Conservation (phyloP, 1,140 invertebrate genomes). For the Camponotus pennsylvanicus region DNA sequence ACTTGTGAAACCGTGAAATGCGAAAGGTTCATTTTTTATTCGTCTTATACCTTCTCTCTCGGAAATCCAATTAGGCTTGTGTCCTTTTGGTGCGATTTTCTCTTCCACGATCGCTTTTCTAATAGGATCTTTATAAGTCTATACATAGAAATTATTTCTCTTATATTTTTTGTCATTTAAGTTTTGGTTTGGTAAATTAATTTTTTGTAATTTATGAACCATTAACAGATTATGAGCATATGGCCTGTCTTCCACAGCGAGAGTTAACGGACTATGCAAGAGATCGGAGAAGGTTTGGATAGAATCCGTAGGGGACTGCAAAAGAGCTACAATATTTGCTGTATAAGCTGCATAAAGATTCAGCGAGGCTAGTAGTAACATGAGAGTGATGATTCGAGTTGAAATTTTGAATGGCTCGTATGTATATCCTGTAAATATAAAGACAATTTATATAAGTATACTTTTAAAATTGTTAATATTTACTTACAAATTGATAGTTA, state of each 20-base stretch:
- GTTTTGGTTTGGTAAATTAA: background rate
- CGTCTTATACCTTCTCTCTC: constrained; percentile 88
- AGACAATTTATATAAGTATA: background rate
- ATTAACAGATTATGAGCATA: constrained; percentile 89
- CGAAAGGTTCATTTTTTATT: constrained; percentile 88
- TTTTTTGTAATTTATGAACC: constrained; percentile 79
- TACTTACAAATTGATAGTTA: background rate
- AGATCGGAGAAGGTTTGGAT: constrained; percentile 88
- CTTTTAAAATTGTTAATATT: background rate
- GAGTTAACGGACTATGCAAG: constrained; percentile 87
- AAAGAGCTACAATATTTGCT: constrained; percentile 89
- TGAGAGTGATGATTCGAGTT: constrained; percentile 76
- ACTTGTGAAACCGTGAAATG: constrained; percentile 88
- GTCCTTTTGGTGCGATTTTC: constrained; percentile 87
- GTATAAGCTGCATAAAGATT: constrained; percentile 88
- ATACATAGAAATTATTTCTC: background rate
- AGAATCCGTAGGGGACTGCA: constrained; percentile 88
- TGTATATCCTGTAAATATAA: constrained; percentile 70
- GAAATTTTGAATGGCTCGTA: constrained; percentile 77
- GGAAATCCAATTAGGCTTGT: constrained; percentile 85
- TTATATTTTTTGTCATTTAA: too few species aligned
- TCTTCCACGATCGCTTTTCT: constrained; percentile 87
- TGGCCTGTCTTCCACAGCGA: constrained; percentile 88
- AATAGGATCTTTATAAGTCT: constrained; percentile 85
- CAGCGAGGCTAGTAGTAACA: constrained; percentile 75